Conservation (phyloP, 2,113 vertebrate species). For the Thamnaconus septentrionalis region DNA sequence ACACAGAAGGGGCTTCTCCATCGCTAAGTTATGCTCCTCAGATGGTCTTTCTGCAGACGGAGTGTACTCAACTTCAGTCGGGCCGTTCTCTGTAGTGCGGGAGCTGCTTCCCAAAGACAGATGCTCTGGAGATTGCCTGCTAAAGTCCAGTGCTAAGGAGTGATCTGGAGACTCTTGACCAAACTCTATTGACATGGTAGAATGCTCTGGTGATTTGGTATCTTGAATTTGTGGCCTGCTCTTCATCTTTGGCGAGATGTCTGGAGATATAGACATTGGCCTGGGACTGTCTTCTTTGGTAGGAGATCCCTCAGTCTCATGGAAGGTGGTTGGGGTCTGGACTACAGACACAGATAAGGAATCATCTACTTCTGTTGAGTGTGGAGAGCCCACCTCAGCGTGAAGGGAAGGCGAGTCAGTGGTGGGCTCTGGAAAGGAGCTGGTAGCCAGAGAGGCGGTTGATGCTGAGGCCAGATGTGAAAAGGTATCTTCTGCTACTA, state of each 20-base stretch:
- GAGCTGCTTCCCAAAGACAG: constrained; percentile 70
- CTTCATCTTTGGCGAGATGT: constrained; percentile 90
- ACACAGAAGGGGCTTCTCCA: constrained; percentile 80
- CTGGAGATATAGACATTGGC: constrained; percentile 97
- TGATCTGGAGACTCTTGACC: constrained; percentile 91
- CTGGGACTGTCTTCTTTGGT: constrained; percentile 92
- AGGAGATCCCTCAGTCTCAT: constrained; percentile 92
- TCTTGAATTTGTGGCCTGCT: constrained; percentile 79
- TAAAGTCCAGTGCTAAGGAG: constrained; percentile 91
- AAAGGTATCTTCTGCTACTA: constrained; percentile 92
- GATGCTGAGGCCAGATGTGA: constrained; percentile 95
- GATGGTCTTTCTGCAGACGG: constrained; percentile 80
- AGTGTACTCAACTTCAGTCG: constrained; percentile 92
- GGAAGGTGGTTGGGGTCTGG: constrained; percentile 92
- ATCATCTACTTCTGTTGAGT: constrained; percentile 96
- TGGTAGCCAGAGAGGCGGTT: constrained; percentile 93
- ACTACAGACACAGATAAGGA: constrained; percentile 96
- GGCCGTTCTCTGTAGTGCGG: constrained; percentile 91
- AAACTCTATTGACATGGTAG: constrained; percentile 87
- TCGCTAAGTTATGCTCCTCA: constrained; percentile 63
- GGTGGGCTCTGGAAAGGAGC: constrained; percentile 92
- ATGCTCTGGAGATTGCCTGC: constrained; percentile 92
- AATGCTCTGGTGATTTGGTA: constrained; percentile 86
- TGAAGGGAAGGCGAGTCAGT: constrained; percentile 94
- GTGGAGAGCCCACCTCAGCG: constrained; percentile 93